Evolutionary conservation across 2,113 vertebrate species (phyloP), one percentile per base, ranked within the genome.

Genomic region (Stigmatopora nigra): DNA sequence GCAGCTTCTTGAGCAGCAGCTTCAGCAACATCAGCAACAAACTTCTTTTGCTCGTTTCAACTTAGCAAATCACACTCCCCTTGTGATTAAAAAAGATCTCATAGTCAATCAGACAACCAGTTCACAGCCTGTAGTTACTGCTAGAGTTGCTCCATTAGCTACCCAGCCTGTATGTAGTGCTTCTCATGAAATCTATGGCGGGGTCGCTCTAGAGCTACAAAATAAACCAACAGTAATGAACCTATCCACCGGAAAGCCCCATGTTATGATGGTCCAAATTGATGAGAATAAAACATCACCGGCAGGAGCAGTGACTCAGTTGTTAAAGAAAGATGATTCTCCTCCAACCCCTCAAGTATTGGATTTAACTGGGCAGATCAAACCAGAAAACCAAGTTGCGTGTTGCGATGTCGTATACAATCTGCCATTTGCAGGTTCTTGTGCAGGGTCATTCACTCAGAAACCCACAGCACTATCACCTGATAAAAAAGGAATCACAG

Each of bases 361-460:
- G 84, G 96, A 99, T 84, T 92, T 99, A 61, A 98, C 95, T 0
- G 93, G 95, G 44, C 91, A 90, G 0, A 84, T 98, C 65, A 93
- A 96, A 84, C 80, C 94, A 0, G 96, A 98, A 81, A 96, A 92
- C 83, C 95, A 96, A 72, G 90, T 93, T 59, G 95, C 93, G 12
- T 99, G 97, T 84, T 99, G 97, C 48, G 96, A 99, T 61, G 88
- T 99, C 81, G 97, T 98, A 80, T 99, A 99, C 83, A 96, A 95
- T 84, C 91, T 99, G 69, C 97, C 96, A 65, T 99, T 99, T 7
- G 90, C 92, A 51, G 83, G 95, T 69, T 94, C 92, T 78, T 98
- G 97, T 85, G 86, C 93, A 0, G 96, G 94, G 0, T 78, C 94
- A 67, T 94, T 96, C 74, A 89, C 91, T 72, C 92, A 94, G 22